Conservation (phyloP, 2,888 invertebrate genomes). For the Vandiemenella viatica region DNA sequence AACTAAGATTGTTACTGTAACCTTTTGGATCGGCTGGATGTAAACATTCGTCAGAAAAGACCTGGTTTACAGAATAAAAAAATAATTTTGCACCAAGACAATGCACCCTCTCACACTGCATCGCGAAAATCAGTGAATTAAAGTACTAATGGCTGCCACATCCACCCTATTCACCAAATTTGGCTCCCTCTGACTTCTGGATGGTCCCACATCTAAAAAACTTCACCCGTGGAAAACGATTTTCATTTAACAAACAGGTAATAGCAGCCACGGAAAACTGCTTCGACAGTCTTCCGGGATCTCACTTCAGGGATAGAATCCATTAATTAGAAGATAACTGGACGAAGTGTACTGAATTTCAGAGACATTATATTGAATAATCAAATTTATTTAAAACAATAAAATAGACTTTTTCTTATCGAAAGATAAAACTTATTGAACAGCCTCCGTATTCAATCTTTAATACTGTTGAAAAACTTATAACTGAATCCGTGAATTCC, state of each 20-base stretch:
- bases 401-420: no score
- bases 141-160: not conserved
- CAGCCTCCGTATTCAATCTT: no score
- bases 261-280: not conserved
- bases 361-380: no score
- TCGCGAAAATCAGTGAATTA: not conserved
- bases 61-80: not conserved
- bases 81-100: not conserved
- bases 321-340: no score
- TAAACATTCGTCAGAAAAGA: not conserved
- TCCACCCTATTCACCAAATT: not conserved
- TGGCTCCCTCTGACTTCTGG: not conserved
- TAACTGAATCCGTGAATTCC: no score
- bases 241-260: not conserved
- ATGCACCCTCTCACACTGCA: not conserved
- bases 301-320: no score
- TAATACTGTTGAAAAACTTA: no score
- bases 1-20: no score
- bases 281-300: not conserved
- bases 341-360: no score
- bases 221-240: not conserved
- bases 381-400: no score
- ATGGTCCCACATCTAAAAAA: not conserved
- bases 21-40: not conserved
- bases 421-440: no score